phyloP scores from a whole-genome alignment of 2,888 invertebrate species.

The Aleiodes testaceus region DNA sequence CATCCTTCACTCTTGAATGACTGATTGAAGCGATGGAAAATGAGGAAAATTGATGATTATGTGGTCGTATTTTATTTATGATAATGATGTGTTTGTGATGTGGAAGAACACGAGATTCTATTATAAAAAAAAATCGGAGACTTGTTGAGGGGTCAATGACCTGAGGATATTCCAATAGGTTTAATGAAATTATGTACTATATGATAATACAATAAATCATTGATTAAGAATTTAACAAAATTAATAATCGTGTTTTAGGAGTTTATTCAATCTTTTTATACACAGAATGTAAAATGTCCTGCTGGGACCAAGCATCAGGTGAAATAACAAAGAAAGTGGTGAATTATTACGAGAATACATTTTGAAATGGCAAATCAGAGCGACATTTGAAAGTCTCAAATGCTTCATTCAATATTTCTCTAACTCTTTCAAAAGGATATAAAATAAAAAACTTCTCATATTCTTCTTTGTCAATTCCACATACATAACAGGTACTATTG shows the following conservation, averaged over 20 bases:
- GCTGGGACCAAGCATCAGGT: no score
- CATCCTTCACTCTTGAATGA: slow-evolving; percentile 78
- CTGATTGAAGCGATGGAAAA: neutral
- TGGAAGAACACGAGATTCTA: neutral
- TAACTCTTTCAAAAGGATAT: no score
- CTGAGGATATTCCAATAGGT: slow-evolving; percentile 29
- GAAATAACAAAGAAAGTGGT: no score
- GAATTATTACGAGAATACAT: no score
- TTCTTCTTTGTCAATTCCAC: no score
- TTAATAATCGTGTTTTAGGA: neutral
- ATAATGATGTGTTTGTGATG: slow-evolving; percentile 18
- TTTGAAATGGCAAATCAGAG: no score
- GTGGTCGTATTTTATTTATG: neutral
- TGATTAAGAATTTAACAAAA: slow-evolving; percentile 17
- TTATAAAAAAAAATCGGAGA: neutral
- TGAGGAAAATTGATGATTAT: slow-evolving; percentile 1
- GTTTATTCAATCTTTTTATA: no score
- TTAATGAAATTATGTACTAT: slow-evolving; percentile 42
- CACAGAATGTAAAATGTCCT: no score
- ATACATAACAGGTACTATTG: no score
- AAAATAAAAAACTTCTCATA: no score
- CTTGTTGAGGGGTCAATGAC: slow-evolving; percentile 28
- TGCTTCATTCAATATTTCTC: no score
- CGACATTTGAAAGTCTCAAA: no score
- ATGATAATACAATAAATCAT: slow-evolving; percentile 11